These are phyloP conservation scores for Acanthoscelides obtectus DNA, from an alignment of 2,888 invertebrate species.

Conservation along the genomic window DNA sequence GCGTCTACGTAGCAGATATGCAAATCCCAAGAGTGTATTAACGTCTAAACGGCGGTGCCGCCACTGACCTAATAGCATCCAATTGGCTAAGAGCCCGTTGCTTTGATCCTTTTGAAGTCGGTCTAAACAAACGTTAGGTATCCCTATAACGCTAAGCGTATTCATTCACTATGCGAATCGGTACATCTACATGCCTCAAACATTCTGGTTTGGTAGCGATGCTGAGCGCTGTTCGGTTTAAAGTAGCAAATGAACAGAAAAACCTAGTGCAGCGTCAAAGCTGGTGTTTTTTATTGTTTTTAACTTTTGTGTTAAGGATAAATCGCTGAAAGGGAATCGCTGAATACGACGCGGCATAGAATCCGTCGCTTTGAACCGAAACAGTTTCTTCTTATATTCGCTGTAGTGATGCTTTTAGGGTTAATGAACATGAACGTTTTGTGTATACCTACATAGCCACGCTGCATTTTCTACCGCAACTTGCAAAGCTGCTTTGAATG, in stretches of 20 bases:
- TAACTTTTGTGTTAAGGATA: neutral
- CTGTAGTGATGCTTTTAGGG: neutral
- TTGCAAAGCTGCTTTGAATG: neutral
- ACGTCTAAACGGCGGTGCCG: too few relatives aligned
- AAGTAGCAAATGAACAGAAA: neutral
- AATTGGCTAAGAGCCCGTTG: constrained; percentile 40
- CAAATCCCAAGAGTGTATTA: too few relatives aligned
- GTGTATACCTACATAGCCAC: neutral
- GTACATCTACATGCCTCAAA: constrained; percentile 20
- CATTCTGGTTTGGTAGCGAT: constrained; percentile 9
- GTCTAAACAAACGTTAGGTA: constrained; percentile 32
- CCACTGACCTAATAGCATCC: constrained; percentile 20
- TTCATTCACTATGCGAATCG: constrained; percentile 31
- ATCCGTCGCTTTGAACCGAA: neutral
- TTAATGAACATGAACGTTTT: neutral
- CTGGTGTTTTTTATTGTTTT: neutral
- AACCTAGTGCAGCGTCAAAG: neutral
- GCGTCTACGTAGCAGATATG: too few relatives aligned
- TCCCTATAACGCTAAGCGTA: constrained; percentile 39
- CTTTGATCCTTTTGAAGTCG: constrained; percentile 41
- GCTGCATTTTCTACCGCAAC: neutral
- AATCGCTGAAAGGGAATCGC: neutral
- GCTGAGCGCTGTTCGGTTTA: neutral
- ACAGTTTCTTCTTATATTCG: neutral
- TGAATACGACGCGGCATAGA: neutral